Percentiles rank a stretch among this genome's conserved stretches.
phyloP scores from a whole-genome alignment of 2,797 vertebrate species.

The Urophycis tenuis region DNA sequence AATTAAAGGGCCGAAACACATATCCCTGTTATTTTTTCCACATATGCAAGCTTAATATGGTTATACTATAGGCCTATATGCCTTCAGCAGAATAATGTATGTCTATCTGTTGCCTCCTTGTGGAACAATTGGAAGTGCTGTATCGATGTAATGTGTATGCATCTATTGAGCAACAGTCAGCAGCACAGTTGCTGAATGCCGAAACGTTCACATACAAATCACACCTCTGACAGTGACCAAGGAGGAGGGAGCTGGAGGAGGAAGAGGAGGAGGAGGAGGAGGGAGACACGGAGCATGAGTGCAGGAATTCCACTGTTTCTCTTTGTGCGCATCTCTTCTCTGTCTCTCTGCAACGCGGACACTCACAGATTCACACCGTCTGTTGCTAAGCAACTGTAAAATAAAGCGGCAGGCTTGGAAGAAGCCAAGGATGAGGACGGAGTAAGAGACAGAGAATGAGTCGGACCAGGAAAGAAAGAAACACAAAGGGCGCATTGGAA shows the following conservation, averaged over 20 bases:
- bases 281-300: constrained; percentile 20
- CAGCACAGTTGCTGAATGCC: constrained; percentile 34
- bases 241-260: constrained; percentile 3
- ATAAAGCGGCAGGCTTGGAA: constrained; percentile 67
- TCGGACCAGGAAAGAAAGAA: constrained; percentile 7
- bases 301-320: constrained; percentile 63
- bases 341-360: constrained; percentile 48
- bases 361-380: constrained; percentile 28
- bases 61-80: no score
- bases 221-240: constrained; percentile 34
- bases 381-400: constrained; percentile 80
- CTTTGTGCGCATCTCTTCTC: constrained; percentile 56
- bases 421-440: constrained; percentile 32
- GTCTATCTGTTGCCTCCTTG: neutral
- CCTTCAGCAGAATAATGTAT: no score
- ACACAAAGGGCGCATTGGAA: constrained; percentile 2
- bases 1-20: no score
- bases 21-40: no score
- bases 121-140: neutral
- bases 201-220: constrained; percentile 58
- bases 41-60: no score
- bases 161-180: constrained; percentile 21
- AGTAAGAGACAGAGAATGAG: constrained; percentile 35
- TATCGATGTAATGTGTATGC: neutral
- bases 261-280: neutral